These are phyloP conservation scores for Eulemur rubriventer DNA, from an alignment of 2,797 vertebrate genomes.

Conservation along the genomic window DNA sequence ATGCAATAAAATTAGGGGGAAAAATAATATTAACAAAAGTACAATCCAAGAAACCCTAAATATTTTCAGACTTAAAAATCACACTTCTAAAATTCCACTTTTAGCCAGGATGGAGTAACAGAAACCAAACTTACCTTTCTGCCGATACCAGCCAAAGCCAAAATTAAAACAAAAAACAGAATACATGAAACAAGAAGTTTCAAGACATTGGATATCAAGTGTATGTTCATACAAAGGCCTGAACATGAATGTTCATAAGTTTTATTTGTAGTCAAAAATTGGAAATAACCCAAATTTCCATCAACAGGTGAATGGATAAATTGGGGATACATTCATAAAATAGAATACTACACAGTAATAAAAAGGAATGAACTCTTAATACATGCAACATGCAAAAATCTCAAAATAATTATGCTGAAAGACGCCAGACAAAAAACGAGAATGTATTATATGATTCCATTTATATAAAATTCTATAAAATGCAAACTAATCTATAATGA, in stretches of 20 bases:
- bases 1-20: neutral
- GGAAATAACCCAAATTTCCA: neutral
- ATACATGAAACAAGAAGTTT: neutral
- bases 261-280: conserved; percentile 35
- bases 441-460: too few relatives aligned
- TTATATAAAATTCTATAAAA: neutral
- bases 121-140: neutral
- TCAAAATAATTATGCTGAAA: too few relatives aligned
- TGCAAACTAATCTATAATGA: neutral
- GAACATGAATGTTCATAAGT: neutral
- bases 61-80: neutral
- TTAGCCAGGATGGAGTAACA: neutral
- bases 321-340: neutral
- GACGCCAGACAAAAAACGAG: too few relatives aligned
- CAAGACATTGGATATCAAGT: neutral
- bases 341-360: neutral
- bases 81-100: neutral
- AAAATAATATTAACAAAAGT: neutral
- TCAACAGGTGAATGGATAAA: neutral
- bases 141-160: neutral
- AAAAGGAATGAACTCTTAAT: too few relatives aligned
- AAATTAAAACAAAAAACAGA: conserved; percentile 6
- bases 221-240: neutral
- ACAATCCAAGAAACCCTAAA: neutral
- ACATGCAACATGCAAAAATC: too few relatives aligned